phyloP scores from a whole-genome alignment of 2,888 invertebrate species.

The Vannuccia rotundouncinata region DNA sequence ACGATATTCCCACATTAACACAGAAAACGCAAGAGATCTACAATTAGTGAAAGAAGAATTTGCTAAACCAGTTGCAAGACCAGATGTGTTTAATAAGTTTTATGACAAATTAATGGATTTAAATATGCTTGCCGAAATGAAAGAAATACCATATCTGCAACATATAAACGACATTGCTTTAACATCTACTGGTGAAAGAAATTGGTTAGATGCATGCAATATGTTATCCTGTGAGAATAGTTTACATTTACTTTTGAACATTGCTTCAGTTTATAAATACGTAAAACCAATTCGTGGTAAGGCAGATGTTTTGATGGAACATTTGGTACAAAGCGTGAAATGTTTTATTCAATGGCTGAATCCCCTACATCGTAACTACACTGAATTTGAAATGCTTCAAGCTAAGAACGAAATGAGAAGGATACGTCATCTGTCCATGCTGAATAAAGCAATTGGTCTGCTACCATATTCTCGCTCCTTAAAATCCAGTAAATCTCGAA shows the following conservation, averaged over 20 bases:
- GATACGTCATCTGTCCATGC: background rate
- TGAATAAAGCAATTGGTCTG: background rate
- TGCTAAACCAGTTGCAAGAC: background rate
- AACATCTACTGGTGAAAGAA: background rate
- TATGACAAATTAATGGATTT: too few species aligned
- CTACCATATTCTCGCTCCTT: too few species aligned
- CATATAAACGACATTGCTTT: too few species aligned
- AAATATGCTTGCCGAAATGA: too few species aligned
- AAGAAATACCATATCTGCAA: too few species aligned
- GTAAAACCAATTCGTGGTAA: background rate
- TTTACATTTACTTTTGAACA: background rate
- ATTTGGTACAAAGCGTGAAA: background rate
- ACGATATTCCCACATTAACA: background rate
- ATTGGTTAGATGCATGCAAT: background rate
- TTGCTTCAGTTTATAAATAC: background rate
- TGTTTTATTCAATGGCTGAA: constrained; percentile 23
- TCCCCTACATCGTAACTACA: background rate
- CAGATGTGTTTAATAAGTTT: too few species aligned
- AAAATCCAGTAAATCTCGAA: background rate
- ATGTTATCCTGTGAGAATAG: background rate
- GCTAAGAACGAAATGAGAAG: background rate
- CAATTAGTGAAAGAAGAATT: background rate
- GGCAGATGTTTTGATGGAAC: background rate
- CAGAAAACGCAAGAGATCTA: background rate
- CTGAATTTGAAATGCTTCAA: background rate